Evolutionary conservation across 1,140 invertebrate genomes (phyloP).

Genomic region (Andricus grossulariae): DNA sequence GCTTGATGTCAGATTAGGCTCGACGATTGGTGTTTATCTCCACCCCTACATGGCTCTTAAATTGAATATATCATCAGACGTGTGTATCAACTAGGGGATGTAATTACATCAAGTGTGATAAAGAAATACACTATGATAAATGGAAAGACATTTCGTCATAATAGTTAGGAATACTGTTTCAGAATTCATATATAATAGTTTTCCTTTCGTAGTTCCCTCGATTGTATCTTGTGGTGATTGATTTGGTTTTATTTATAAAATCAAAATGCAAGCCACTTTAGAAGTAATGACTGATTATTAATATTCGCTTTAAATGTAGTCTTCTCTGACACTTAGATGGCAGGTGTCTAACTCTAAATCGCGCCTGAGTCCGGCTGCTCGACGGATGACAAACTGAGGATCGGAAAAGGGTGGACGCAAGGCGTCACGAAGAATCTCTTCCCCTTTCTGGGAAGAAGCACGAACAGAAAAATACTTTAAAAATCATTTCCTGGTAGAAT

Average conservation of each 20-base stretch:
- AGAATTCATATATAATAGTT: too few species aligned
- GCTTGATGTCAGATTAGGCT: constrained; percentile 15
- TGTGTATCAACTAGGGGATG: background rate
- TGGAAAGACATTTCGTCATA: too few species aligned
- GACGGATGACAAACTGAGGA: constrained; percentile 59
- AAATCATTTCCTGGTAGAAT: constrained; percentile 12
- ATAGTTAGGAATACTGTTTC: too few species aligned
- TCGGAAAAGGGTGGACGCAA: constrained; percentile 57
- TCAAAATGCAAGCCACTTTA: background rate
- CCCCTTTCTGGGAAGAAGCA: background rate
- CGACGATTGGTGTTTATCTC: constrained; percentile 7
- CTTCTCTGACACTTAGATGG: constrained; percentile 48
- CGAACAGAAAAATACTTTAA: background rate
- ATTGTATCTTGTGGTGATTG: too few species aligned
- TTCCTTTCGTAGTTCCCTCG: too few species aligned
- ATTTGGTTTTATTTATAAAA: background rate
- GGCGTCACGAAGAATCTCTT: constrained; percentile 32
- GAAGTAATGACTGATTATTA: constrained; percentile 37
- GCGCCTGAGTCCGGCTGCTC: constrained; percentile 36
- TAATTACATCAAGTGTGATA: background rate
- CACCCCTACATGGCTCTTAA: background rate
- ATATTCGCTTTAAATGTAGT: constrained; percentile 53
- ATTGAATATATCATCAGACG: background rate
- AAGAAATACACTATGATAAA: background rate
- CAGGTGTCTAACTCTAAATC: constrained; percentile 44